Base-by-base conservation (phyloP, 2,113 vertebrate species). In the Theristicus caerulescens region DNA sequence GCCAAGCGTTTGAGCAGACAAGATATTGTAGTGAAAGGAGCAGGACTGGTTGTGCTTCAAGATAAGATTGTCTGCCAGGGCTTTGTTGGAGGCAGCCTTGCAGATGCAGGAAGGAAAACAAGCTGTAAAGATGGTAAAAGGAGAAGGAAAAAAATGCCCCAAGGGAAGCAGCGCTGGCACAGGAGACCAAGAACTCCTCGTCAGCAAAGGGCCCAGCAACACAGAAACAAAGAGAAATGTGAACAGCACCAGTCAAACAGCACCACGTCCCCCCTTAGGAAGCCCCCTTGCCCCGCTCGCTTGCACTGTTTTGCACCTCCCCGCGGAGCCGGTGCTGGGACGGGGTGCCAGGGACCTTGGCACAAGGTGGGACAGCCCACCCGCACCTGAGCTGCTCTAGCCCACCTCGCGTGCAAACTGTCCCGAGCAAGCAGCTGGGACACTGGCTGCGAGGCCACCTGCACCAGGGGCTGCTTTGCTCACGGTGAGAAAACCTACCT, bases 51-150 rank as follows among this genome's bases (percentile, higher is more conserved):
- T 82, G 92, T 96, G 79, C 94, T 82, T 58, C 6, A 26, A 95
- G 96, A 96, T 97, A 96, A 96, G 90, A 93, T 92, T 94, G 88
- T 93, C 67, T 88, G 76, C 84, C 87, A 86, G 74, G 55, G 66
- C 94, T 96, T 95, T 95, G 92, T 88, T 94, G 19, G 66, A 96
- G 66, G 90, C 92, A 88, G 85, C 70, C 59, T 61, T 61, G 36
- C 90, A 92, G 90, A 96, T 87, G 70, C 74, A 80, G 82, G 96
- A 97, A 80, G 85, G 79, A 90, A 96, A 96, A 94, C 79, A 92
- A 83, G n/a, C 71, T 55, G 85, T 73, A 93, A 94, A 90, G 92
- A 95, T 81, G 82, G 90, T 83, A 93, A 87, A 90, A 73, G 55
- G 54, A 94, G 88, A 86, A 90, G 66, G 17, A 80, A 82, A 91